Evolutionary conservation across 2,797 vertebrate species (phyloP), one percentile per base, ranked within the genome.

Genomic region (Enteromius mattozi): DNA sequence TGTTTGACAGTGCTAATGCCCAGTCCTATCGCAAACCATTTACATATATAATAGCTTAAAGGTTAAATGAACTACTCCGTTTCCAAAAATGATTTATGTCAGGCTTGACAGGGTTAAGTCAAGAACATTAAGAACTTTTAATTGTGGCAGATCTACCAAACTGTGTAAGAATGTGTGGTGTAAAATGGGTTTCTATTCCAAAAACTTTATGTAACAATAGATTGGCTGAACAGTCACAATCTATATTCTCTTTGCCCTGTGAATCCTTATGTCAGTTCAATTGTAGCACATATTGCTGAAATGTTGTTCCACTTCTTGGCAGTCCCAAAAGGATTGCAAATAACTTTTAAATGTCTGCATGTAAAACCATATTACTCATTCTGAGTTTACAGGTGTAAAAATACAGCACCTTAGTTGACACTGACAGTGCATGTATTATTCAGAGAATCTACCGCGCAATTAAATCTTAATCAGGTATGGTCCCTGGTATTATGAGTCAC

Each of bases 401-500:
- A 93, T 93, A 93, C 85, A 88, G 86, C 89, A 85, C 72, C 82
- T 85, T 86, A 86, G 85, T 86, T 89, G 90, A 90, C 91, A 90
- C 87, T 83, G 90, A 89, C 89, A 89, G 71, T 86, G 87, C 86
- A 91, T 95, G 92, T 91, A 94, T 95, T 92, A 94, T 95, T 95
- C 87, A 95, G 65, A 30, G 54, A 89, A 86, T 91, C 90, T 91
- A 90, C 92, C 89, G 90, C 86, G 91, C 92, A 94, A 95, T 95
- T 93, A 94, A 95, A 94, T 93, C 90, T 94, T 94, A 93, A 95
- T 94, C 90, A 86, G 88, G 87, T 87, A 89, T 74, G 45, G 88
- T 88, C 84, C 82, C 88, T 89, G 88, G 91, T 89, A 80, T 89
- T 78, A 49, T 85, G 81, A 54, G 86, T 85, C 81, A 3, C 42